A percentile compares a stretch with the other conserved stretches of the same genome.
Conservation (phyloP, 2,113 vertebrate species). For the Pygoscelis antarcticus region DNA sequence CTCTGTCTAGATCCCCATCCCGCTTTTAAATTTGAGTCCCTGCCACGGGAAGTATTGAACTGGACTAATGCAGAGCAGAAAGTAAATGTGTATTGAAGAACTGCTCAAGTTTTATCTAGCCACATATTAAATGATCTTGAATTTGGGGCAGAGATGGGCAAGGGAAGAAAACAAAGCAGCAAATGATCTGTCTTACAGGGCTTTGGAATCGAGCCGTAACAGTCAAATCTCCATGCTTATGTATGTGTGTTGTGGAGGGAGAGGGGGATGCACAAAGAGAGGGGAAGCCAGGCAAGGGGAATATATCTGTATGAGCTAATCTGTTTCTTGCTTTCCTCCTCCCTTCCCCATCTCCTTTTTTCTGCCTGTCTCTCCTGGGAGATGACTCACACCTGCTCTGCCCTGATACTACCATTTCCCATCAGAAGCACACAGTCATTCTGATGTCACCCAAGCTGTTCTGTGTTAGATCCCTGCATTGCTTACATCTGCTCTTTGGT, state of each 20-base stretch:
- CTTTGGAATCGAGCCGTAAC: background rate
- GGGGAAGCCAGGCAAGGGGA: background rate
- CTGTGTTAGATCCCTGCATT: slow-evolving; percentile 70
- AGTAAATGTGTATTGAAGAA: slow-evolving; percentile 42
- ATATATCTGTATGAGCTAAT: slow-evolving; percentile 66
- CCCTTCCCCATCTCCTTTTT: slow-evolving; percentile 21
- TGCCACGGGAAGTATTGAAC: background rate
- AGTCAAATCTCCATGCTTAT: slow-evolving; percentile 3
- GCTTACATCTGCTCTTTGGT: slow-evolving; percentile 70
- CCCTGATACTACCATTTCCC: slow-evolving; percentile 70
- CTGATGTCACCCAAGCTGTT: slow-evolving; percentile 78
- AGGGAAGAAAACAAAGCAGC: slow-evolving; percentile 34
- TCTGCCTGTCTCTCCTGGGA: slow-evolving; percentile 65
- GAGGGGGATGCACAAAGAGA: background rate
- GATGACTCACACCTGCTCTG: slow-evolving; percentile 79
- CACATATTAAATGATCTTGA: slow-evolving; percentile 54
- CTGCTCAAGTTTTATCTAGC: slow-evolving; percentile 27
- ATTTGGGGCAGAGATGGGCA: slow-evolving; percentile 32
- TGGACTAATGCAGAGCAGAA: slow-evolving; percentile 40
- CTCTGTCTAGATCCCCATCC: background rate
- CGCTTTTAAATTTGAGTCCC: background rate
- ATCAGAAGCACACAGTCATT: slow-evolving; percentile 68
- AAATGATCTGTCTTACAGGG: background rate
- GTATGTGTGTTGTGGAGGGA: background rate
- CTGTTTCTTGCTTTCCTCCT: slow-evolving; percentile 52